Evolutionary conservation across 1,140 invertebrate genomes (phyloP), one percentile per base, ranked within the genome.

Genomic region (Eriocheir sinensis): DNA sequence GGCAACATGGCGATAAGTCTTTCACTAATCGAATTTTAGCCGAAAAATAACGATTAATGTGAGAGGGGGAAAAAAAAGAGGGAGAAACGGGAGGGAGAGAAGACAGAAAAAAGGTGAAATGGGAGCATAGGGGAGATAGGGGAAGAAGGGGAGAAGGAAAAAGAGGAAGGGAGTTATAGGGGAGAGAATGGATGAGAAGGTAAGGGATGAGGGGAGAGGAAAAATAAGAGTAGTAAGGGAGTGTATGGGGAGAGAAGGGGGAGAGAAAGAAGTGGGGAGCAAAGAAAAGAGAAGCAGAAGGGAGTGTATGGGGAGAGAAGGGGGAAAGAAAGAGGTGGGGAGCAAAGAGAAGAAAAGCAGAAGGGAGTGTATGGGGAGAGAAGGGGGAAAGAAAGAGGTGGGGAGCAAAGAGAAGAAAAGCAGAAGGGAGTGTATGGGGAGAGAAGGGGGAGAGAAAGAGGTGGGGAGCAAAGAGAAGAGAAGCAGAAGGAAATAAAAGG

Each of bases 361-460:
- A n/a, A n/a, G n/a, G n/a, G n/a, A n/a, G n/a, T n/a, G n/a, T n/a
- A 48, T 53, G 44, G 17, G 89, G 80, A 27, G 21, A 83, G 27
- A 83, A 8, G 21, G 4, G 27, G 27, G 21, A 83, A 83, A 83
- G 21, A 90, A 90, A 89, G 30, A 90, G 15, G 44, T 44, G 89
- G 48, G 36, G 17, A 9, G 48, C 8, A 53, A 96, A 93, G 34
- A 83, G 53, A n/a, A 38, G 44, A 27, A 92, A 48, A 48, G 92
- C 91, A n/a, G 60, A n/a, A 53, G 80, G 27, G 4, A 15, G 44
- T 48, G 44, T 15, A n/a, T 48, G 44, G 15, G 8, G 4, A 48
- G 44, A 48, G 4, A 48, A 15, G 44, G 15, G 15, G 15, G 4
- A 48, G 4, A 48, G 15, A 48, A 72, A n/a, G 60, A n/a, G 27